phyloP scores from a whole-genome alignment of 2,113 vertebrate species.

The Rhizomys pruinosus region DNA sequence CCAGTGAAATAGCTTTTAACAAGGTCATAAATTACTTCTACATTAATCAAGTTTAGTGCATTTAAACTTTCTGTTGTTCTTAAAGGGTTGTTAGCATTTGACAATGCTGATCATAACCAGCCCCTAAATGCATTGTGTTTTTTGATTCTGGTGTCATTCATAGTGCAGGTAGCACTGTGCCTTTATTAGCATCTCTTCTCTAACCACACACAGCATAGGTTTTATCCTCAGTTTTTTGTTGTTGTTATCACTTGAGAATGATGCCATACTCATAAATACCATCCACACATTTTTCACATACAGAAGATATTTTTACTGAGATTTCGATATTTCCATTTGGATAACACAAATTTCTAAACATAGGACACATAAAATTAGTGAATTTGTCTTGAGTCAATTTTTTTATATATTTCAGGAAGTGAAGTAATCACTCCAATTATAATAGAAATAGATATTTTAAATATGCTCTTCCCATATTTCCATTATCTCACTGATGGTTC shows the following conservation, averaged over 20 bases:
- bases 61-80: not conserved
- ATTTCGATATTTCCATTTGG: conserved; percentile 70
- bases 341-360: conserved; percentile 57
- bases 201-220: not conserved
- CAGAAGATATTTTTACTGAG: conserved; percentile 60
- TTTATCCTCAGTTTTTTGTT: not conserved
- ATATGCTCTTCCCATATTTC: not conserved
- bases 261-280: conserved; percentile 40
- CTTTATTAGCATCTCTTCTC: not conserved
- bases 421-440: conserved; percentile 4
- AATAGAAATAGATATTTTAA: not conserved
- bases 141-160: not conserved
- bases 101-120: fast-evolving
- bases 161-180: too few species aligned
- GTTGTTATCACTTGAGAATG: not conserved
- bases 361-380: conserved; percentile 39
- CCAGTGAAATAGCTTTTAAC: not conserved
- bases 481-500: not conserved
- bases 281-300: conserved; percentile 8
- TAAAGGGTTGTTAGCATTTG: not conserved
- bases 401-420: not conserved
- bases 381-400: not conserved
- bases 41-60: not conserved
- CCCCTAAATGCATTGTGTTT: not conserved
- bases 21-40: not conserved